phyloP scores from a whole-genome alignment of 2,888 invertebrate species.

The Matsumyia berberina region DNA sequence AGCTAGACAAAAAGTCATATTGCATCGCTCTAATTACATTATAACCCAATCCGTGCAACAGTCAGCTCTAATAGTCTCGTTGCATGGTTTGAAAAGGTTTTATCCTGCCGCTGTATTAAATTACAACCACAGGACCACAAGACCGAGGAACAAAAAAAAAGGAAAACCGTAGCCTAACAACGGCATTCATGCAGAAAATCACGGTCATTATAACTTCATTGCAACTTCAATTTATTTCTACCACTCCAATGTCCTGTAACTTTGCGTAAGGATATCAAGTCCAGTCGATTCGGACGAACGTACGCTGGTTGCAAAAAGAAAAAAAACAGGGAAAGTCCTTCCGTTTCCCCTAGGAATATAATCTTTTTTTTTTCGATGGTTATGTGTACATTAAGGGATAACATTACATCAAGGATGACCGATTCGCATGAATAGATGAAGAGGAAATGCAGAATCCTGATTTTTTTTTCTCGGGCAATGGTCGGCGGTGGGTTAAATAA shows the following conservation, averaged over 20 bases:
- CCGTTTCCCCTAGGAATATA: conserved; percentile 55
- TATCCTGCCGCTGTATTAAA: conserved; percentile 34
- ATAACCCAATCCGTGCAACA: conserved; percentile 40
- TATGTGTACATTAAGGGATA: conserved; percentile 57
- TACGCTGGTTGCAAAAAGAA: conserved; percentile 26
- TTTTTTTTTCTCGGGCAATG: conserved; percentile 24
- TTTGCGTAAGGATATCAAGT: conserved; percentile 43
- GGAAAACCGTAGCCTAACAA: conserved; percentile 47
- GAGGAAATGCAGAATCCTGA: conserved; percentile 66
- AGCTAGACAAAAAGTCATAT: neutral
- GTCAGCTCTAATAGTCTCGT: conserved; percentile 36
- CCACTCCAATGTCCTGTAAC: conserved; percentile 35
- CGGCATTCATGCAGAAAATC: conserved; percentile 68
- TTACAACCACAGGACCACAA: conserved; percentile 38
- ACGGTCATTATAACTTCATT: conserved; percentile 60
- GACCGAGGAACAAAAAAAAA: neutral
- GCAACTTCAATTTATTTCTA: conserved; percentile 36
- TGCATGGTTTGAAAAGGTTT: conserved; percentile 26
- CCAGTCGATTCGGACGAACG: conserved; percentile 31
- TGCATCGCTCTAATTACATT: conserved; percentile 42
- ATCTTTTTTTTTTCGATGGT: conserved; percentile 29
- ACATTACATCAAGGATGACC: conserved; percentile 74
- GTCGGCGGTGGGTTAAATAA: conserved; percentile 78
- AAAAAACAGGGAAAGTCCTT: conserved; percentile 33
- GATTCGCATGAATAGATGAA: conserved; percentile 72